phyloP scores from a whole-genome alignment of 1,140 invertebrate genomes.

The Formica exsecta region DNA sequence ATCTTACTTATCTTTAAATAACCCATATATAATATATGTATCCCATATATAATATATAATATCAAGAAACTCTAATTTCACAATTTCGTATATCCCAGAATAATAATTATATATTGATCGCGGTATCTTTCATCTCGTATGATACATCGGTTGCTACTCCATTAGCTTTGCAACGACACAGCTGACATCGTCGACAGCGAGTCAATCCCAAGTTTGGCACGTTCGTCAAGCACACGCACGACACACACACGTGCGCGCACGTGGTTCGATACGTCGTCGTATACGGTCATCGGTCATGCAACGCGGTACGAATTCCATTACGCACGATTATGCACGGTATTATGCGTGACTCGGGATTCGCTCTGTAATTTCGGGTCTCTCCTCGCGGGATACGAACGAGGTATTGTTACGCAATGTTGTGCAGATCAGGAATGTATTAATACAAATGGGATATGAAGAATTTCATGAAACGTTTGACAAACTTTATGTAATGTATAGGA shows the following conservation, averaged over 20 bases:
- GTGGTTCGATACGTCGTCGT: slow-evolving; percentile 30
- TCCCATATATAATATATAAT: not conserved
- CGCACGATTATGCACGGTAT: slow-evolving; percentile 50
- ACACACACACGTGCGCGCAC: not conserved
- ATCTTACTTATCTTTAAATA: not conserved
- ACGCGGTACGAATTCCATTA: slow-evolving; percentile 50
- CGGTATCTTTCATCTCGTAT: not conserved
- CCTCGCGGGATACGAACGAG: not conserved
- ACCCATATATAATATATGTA: not conserved
- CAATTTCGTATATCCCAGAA: not conserved
- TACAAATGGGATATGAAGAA: not conserved
- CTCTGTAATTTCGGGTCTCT: slow-evolving; percentile 37
- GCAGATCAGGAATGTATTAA: slow-evolving; percentile 15
- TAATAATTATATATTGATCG: slow-evolving; percentile 39
- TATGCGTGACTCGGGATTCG: slow-evolving; percentile 17
- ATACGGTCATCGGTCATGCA: slow-evolving; percentile 30
- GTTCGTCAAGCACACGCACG: slow-evolving; percentile 26
- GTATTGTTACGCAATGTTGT: slow-evolving; percentile 6
- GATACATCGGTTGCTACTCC: not conserved
- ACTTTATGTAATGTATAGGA: not conserved
- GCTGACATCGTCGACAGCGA: slow-evolving; percentile 19
- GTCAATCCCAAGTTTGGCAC: slow-evolving; percentile 29
- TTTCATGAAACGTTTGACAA: not conserved
- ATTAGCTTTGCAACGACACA: not conserved
- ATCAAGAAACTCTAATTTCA: not conserved